Conservation (phyloP, 2,888 invertebrate genomes). For the Galerucella nymphaeae region DNA sequence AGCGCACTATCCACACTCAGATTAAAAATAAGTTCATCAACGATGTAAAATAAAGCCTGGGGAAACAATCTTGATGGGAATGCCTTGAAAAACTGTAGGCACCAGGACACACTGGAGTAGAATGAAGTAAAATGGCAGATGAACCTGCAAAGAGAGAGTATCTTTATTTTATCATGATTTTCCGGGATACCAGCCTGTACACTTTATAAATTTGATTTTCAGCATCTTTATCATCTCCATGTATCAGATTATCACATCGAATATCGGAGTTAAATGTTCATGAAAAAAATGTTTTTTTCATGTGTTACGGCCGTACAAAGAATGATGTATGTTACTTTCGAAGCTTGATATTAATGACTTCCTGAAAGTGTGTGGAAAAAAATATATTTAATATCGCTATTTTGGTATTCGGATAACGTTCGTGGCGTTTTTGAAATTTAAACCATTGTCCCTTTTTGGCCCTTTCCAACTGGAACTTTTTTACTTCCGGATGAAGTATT, state of each 20-base stretch:
- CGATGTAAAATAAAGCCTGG: no score
- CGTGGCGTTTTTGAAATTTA: slow-evolving; percentile 38
- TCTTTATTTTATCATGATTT: not conserved
- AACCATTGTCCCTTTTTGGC: slow-evolving; percentile 31
- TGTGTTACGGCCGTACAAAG: slow-evolving; percentile 23
- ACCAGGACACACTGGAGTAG: no score
- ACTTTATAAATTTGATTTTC: slow-evolving; percentile 24
- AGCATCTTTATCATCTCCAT: slow-evolving; percentile 28
- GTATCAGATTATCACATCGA: slow-evolving; percentile 32
- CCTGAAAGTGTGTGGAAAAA: slow-evolving; percentile 33
- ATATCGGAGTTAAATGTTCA: slow-evolving; percentile 26
- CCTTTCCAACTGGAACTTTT: slow-evolving; percentile 21
- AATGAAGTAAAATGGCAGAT: no score
- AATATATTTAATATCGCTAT: slow-evolving; percentile 35
- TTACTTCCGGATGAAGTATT: slow-evolving; percentile 18
- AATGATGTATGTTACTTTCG: slow-evolving; percentile 38
- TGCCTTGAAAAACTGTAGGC: no score
- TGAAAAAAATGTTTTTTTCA: slow-evolving; percentile 39
- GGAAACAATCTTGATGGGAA: no score
- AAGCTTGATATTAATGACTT: slow-evolving; percentile 38
- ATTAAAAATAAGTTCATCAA: no score
- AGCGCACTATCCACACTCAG: no score
- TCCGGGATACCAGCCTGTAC: not conserved
- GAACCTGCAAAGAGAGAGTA: no score
- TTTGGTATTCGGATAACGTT: slow-evolving; percentile 34